Conservation (phyloP, 2,113 vertebrate genomes). For the Dromiciops gliroides region DNA sequence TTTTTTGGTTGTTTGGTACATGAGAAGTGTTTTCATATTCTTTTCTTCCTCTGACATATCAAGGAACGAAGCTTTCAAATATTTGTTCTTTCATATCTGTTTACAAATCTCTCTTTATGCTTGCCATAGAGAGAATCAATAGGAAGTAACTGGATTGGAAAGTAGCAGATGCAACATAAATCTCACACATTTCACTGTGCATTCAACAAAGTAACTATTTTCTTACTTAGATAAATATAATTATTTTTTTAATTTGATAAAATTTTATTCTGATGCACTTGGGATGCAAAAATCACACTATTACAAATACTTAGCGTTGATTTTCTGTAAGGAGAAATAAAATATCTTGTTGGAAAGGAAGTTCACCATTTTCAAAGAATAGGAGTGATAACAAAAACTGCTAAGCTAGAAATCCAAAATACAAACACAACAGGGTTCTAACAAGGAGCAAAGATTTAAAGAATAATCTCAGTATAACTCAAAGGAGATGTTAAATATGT, state of each 20-base stretch:
- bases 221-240: constrained; percentile 34
- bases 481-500: background rate
- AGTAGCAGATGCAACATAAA: background rate
- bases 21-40: background rate
- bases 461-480: background rate
- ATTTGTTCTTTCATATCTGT: constrained; percentile 3
- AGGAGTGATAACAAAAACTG: background rate
- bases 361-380: background rate
- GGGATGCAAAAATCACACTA: constrained; percentile 18
- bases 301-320: constrained; percentile 38
- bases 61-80: constrained; percentile 4
- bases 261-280: constrained; percentile 22
- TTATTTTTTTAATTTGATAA: constrained; percentile 37
- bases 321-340: constrained; percentile 31
- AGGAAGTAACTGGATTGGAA: background rate
- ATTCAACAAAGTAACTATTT: constrained; percentile 33
- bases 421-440: constrained; percentile 3
- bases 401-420: constrained; percentile 5
- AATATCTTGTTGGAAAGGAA: background rate
- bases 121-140: constrained; percentile 23
- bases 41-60: background rate
- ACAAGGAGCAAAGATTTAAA: background rate
- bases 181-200: background rate
- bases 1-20: background rate
- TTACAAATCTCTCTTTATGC: constrained; percentile 29